Conservation (phyloP, 1,140 invertebrate species). For the Sycobia sp. region DNA sequence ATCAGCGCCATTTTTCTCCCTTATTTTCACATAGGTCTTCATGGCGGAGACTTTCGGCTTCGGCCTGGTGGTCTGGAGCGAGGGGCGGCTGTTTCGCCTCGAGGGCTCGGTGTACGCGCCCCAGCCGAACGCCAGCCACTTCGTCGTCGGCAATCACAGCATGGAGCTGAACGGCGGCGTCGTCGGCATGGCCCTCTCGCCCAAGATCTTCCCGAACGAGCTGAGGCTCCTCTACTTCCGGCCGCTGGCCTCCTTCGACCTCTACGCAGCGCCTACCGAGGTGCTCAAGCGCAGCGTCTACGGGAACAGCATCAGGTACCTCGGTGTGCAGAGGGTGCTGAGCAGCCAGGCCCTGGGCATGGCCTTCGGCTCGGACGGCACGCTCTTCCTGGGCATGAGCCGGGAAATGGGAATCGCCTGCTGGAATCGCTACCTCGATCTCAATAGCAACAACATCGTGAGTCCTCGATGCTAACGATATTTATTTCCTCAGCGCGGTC, state of each 20-base stretch:
- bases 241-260: conserved; percentile 48
- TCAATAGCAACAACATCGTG: conserved; percentile 35
- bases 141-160: conserved; percentile 6
- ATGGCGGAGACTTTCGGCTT: conserved; percentile 51
- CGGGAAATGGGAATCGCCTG: conserved; percentile 49
- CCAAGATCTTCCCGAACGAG: conserved; percentile 25
- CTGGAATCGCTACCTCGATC: conserved; percentile 44
- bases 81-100: conserved; percentile 34
- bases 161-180: conserved; percentile 53
- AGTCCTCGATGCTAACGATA: not conserved
- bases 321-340: conserved; percentile 51
- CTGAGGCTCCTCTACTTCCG: conserved; percentile 47
- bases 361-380: conserved; percentile 48
- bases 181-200: conserved; percentile 52
- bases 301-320: conserved; percentile 32
- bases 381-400: conserved; percentile 51
- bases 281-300: conserved; percentile 38
- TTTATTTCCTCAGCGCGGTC: no score
- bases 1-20: not conserved
- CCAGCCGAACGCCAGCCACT: conserved; percentile 9
- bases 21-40: conserved; percentile 47
- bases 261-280: conserved; percentile 42
- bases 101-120: conserved; percentile 42
- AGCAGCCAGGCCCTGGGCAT: conserved; percentile 23
- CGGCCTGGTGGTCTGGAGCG: conserved; percentile 44